These are phyloP conservation scores for Thalassarche chlororhynchos DNA, from an alignment of 2,113 vertebrate species.

Conservation along the genomic window DNA sequence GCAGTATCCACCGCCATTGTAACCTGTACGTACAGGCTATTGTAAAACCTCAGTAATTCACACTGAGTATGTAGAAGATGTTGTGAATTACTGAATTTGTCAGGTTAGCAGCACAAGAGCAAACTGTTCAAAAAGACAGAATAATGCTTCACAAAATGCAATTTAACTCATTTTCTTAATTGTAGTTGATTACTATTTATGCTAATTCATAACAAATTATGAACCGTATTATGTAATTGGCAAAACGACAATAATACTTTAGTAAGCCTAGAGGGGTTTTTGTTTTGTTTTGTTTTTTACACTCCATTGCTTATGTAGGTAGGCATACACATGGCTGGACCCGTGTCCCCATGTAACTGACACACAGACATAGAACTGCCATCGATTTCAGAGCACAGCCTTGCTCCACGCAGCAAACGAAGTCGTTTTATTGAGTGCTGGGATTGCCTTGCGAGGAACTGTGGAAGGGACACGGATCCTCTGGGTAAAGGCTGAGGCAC, in stretches of 20 bases:
- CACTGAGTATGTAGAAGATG: not conserved
- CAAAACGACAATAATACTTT: not conserved
- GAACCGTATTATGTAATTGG: not conserved
- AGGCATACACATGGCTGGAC: not conserved
- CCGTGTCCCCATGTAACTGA: not conserved
- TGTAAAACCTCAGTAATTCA: not conserved
- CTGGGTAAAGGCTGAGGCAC: not conserved
- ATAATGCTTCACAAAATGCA: not conserved
- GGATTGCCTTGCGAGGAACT: not conserved
- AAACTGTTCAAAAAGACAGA: not conserved
- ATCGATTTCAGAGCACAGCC: not conserved
- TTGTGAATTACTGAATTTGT: not conserved
- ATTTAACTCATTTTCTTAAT: conserved; percentile 18
- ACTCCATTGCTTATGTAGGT: rapidly evolving
- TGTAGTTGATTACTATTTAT: not conserved
- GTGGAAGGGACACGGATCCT: too few relatives aligned
- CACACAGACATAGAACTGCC: not conserved
- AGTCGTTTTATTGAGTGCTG: not conserved
- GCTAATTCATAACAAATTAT: not conserved
- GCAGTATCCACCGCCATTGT: not conserved
- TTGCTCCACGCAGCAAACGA: rapidly evolving
- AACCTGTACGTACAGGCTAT: rapidly evolving
- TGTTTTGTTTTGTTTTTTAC: not conserved
- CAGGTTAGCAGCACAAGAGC: not conserved
- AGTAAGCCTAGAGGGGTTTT: not conserved